phyloP scores from a whole-genome alignment of 2,797 vertebrate species.

The Dendrocincla fuliginosa region DNA sequence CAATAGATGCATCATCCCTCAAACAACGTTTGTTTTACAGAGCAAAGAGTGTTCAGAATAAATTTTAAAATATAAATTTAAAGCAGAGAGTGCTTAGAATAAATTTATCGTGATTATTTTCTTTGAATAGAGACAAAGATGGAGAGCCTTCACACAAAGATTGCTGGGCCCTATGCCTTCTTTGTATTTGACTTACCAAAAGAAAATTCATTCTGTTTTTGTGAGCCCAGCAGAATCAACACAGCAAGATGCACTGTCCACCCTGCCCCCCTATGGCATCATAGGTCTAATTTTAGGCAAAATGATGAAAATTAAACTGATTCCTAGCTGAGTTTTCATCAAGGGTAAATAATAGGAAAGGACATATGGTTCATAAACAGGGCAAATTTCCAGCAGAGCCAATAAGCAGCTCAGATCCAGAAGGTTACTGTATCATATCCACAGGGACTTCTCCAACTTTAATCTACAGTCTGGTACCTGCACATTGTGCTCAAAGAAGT shows the following conservation, averaged over 20 bases:
- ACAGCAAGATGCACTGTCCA: neutral
- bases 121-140: neutral
- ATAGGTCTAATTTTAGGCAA: neutral
- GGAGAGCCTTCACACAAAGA: neutral
- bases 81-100: neutral
- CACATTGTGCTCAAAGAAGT: neutral
- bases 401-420: neutral
- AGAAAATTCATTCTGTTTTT: neutral
- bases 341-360: conserved; percentile 10
- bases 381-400: neutral
- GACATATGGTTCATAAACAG: conserved; percentile 38
- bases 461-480: neutral
- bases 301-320: conserved; percentile 3
- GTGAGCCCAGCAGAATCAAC: neutral
- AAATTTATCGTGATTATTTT: neutral
- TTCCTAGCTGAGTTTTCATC: conserved; percentile 7
- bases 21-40: neutral
- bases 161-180: neutral
- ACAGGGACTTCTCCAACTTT: neutral
- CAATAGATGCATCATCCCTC: neutral
- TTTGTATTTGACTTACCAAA: neutral
- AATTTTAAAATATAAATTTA: neutral
- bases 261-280: neutral
- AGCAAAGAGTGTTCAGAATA: neutral
- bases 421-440: neutral